Evolutionary conservation across 2,888 invertebrate species (phyloP).

Genomic region (Bembecia ichneumoniformis): DNA sequence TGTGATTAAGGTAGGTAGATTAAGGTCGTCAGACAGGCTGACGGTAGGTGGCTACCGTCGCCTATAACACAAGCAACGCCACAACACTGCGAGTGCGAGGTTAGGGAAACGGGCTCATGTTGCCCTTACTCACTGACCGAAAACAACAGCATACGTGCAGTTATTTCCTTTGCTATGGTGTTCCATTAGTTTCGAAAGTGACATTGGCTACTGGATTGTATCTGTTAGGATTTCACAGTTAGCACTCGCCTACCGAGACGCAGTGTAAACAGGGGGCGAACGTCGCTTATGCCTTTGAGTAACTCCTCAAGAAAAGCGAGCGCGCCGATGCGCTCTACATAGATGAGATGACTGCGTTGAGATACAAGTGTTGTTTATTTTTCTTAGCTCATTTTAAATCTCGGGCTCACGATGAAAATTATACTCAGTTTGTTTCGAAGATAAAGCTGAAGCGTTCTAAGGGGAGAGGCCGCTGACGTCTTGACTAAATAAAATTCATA

Average conservation of each 20-base stretch:
- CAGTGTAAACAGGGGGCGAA: slow-evolving; percentile 41
- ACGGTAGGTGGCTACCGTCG: too few species aligned
- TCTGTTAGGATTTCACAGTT: slow-evolving; percentile 33
- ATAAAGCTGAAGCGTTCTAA: slow-evolving; percentile 7
- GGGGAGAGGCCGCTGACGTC: slow-evolving; percentile 4
- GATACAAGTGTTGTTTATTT: slow-evolving; percentile 61
- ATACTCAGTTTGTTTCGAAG: slow-evolving; percentile 29
- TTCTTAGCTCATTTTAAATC: slow-evolving; percentile 50
- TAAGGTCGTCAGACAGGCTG: too few species aligned
- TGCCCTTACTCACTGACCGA: too few species aligned
- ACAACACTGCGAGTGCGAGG: too few species aligned
- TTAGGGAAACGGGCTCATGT: too few species aligned
- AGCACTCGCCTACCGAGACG: slow-evolving; percentile 25
- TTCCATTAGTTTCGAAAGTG: slow-evolving; percentile 11
- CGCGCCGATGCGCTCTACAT: slow-evolving; percentile 34
- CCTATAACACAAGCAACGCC: too few species aligned
- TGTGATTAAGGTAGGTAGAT: too few species aligned
- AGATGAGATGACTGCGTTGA: slow-evolving; percentile 60
- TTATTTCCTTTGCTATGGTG: too few species aligned
- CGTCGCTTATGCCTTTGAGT: slow-evolving; percentile 44
- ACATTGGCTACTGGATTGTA: slow-evolving; percentile 15
- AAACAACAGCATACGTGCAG: too few species aligned
- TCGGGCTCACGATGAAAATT: slow-evolving; percentile 40
- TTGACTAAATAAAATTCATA: slow-evolving; percentile 4
- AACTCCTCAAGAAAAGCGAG: slow-evolving; percentile 55